Base-by-base conservation (phyloP, 2,888 invertebrate genomes). In the Eupithecia vulgata region DNA sequence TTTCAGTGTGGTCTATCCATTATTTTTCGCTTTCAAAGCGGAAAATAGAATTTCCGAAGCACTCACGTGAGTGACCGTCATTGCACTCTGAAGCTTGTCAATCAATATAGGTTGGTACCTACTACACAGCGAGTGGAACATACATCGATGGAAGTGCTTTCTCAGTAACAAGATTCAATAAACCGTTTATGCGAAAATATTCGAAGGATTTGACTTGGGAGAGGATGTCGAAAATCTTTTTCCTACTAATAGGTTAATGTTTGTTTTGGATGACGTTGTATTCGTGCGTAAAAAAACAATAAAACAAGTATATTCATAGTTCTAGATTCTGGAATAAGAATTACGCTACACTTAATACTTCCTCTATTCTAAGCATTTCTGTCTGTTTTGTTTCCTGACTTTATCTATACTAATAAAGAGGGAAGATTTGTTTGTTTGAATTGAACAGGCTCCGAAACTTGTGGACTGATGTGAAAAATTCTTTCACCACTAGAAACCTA, bases 1-100 rank as follows among this genome's bases (percentile, higher is more conserved):
- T 21, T 52, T 52, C 52, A 52, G 21, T 52, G 10, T 25, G 2
- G 12, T 25, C 57, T 25, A 21, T 57, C 21, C 35, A 64, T 64
- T 35, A 34, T 37, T 64, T 64, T 64, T 57, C 12, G 21, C 37
- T 5, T 64, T 21, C 64, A 64, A 64, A 37, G n/a, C 7, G 64
- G 61, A 73, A 76, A 78, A 77, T 78, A 75, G 74, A 74, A 77
- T 76, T 80, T 72, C 42, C 25, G 71, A 67, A 72, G 74, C 70
- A 69, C 71, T 76, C 72, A 68, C 52, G 61, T 21, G 64, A 21
- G 70, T 67, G 71, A 73, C 68, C 61, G 45, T 57, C 68, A 62
- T 62, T 62, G 67, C 76, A 76, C 74, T 76, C 73, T 69, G 57
- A 68, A 62, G 68, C 70, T 71, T 74, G 71, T 76, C 76, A 77